Conservation (phyloP, 2,888 invertebrate genomes). For the Patella caerulea region DNA sequence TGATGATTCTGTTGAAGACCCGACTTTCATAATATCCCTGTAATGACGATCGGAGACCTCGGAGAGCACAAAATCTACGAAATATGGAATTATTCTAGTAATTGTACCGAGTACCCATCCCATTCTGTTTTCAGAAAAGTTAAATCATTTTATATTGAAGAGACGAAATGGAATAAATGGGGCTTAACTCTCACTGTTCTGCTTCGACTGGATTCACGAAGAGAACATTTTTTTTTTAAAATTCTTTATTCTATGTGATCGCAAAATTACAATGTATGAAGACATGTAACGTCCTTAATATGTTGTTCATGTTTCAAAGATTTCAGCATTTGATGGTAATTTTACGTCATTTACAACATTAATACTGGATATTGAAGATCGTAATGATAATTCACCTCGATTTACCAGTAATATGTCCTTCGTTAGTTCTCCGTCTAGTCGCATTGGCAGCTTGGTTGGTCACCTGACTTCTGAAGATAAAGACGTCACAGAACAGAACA, state of each 20-base stretch:
- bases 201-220: too few species aligned
- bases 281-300: neutral
- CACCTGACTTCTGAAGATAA: slow-evolving; percentile 20
- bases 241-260: neutral
- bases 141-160: too few species aligned
- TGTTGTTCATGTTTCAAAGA: neutral
- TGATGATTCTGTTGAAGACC: too few species aligned
- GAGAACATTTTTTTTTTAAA: neutral
- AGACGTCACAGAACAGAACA: slow-evolving; percentile 25
- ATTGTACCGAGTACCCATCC: too few species aligned
- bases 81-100: too few species aligned
- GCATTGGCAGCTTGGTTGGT: slow-evolving; percentile 19
- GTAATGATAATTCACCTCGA: slow-evolving; percentile 34
- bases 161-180: too few species aligned
- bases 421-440: slow-evolving; percentile 1
- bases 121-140: too few species aligned
- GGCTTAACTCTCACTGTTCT: too few species aligned
- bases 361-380: slow-evolving; percentile 25
- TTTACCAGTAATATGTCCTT: slow-evolving; percentile 19
- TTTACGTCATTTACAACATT: slow-evolving; percentile 8
- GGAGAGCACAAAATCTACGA: too few species aligned
- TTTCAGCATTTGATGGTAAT: slow-evolving; percentile 15
- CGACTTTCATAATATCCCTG: too few species aligned
- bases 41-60: too few species aligned
- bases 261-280: neutral